Base-by-base conservation (phyloP, 1,140 invertebrate genomes). In the Megalonaias nervosa region DNA sequence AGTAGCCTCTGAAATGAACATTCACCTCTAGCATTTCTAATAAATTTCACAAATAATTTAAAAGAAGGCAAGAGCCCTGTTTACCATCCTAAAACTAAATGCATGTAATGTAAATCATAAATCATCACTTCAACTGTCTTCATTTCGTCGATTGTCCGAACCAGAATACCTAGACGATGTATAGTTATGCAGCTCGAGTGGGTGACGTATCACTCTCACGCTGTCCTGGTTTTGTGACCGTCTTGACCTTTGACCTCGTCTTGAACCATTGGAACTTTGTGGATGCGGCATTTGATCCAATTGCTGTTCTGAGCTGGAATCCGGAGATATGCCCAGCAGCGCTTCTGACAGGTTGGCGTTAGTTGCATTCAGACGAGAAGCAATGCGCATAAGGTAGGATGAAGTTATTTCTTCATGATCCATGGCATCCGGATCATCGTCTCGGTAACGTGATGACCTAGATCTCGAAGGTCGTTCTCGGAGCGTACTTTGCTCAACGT, bases 331-430 rank as follows among this genome's bases (percentile, higher is more conserved):
- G 48, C 73, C 71, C 17, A 78, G 64, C 23, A 78, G 73, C 21
- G 80, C 82, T 62, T 82, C 82, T 12, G 82, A 81, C 80, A 84
- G 77, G 61, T 84, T 81, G 5, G 78, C 80, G 15, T 80, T 79
- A 67, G 80, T 84, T 21, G 79, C 77, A 26, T 84, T 84, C 19
- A 84, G 70, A 38, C 82, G 71, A 17, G 78, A 81, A n/a, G 80
- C 80, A 17, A 84, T 84, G 71, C 82, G 73, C 65, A 82, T 73
- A 19, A 84, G 71, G 48, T 84, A 84, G 0, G 80, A 62, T 2
- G 80, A 82, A 16, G 82, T 79, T 13, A 81, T 67, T 23, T 70
- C 72, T 23, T 82, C 74, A 48, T 77, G 74, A 31, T 77, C 79
- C 64, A 75, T 73, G 15, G 81, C 76, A 23, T 81, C 74, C 16